These are phyloP conservation scores for Garra rufa DNA, from an alignment of 2,113 vertebrate species.

Conservation along the genomic window DNA sequence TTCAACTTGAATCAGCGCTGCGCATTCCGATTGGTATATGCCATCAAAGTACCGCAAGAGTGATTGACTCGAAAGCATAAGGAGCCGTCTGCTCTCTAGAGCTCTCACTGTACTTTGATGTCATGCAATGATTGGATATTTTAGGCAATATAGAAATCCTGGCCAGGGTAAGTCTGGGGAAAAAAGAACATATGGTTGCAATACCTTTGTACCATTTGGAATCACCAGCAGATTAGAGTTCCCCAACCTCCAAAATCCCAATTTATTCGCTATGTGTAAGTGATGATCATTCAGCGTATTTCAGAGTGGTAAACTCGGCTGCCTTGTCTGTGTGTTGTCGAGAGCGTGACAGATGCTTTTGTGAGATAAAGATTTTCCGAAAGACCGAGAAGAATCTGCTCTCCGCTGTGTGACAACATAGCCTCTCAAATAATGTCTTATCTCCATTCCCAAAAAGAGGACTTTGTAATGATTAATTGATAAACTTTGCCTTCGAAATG, in stretches of 20 bases:
- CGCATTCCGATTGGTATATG: too few species aligned
- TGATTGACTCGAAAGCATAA: too few species aligned
- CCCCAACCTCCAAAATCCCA: neutral
- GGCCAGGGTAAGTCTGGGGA: too few species aligned
- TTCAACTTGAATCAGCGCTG: too few species aligned
- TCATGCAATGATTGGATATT: too few species aligned
- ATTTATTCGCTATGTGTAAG: neutral
- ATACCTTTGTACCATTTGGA: neutral
- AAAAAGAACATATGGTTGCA: too few species aligned
- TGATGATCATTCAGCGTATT: neutral
- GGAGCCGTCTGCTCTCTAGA: too few species aligned
- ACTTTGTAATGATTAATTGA: constrained; percentile 49
- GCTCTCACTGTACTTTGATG: too few species aligned
- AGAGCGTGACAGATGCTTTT: neutral
- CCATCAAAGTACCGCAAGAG: too few species aligned
- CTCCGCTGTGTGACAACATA: constrained; percentile 24
- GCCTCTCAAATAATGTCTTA: constrained; percentile 44
- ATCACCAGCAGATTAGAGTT: neutral
- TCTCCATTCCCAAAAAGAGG: constrained; percentile 35
- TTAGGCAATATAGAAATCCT: too few species aligned
- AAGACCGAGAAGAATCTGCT: neutral
- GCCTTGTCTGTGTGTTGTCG: neutral
- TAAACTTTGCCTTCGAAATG: constrained; percentile 35
- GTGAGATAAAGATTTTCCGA: constrained; percentile 24
- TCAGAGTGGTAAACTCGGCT: neutral